These are phyloP conservation scores for Synanthedon andrenaeformis DNA, from an alignment of 2,888 invertebrate genomes.

Conservation along the genomic window DNA sequence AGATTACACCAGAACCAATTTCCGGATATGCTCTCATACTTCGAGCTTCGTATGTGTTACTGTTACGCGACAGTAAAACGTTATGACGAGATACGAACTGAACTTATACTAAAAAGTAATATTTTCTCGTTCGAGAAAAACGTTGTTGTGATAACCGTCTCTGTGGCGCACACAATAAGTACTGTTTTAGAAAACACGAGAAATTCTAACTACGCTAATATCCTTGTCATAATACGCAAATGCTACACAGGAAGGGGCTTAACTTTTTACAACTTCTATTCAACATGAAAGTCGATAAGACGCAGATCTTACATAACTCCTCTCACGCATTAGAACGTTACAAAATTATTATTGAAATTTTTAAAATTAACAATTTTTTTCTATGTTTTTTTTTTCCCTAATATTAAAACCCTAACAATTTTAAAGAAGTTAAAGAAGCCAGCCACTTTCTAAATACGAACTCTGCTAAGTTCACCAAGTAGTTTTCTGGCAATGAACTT, in stretches of 20 bases:
- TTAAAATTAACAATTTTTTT: too few relatives aligned
- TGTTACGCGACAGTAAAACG: slow-evolving; percentile 52
- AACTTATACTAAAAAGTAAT: slow-evolving; percentile 28
- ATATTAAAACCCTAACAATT: too few relatives aligned
- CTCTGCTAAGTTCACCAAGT: too few relatives aligned
- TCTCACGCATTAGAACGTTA: background rate
- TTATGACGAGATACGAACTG: slow-evolving; percentile 56
- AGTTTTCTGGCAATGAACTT: too few relatives aligned
- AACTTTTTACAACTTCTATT: slow-evolving; percentile 61
- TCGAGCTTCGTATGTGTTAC: slow-evolving; percentile 27
- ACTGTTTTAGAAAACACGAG: background rate
- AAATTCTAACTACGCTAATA: slow-evolving; percentile 9
- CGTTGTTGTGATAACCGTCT: slow-evolving; percentile 11
- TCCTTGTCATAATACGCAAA: slow-evolving; percentile 32
- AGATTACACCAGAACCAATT: slow-evolving; percentile 47
- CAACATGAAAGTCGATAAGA: slow-evolving; percentile 54
- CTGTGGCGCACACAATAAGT: slow-evolving; percentile 11
- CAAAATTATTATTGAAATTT: background rate
- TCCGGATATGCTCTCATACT: slow-evolving; percentile 39
- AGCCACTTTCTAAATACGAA: too few relatives aligned
- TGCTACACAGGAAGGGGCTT: slow-evolving; percentile 44
- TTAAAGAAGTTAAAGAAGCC: too few relatives aligned
- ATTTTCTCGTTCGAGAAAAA: slow-evolving; percentile 8
- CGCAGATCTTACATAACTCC: slow-evolving; percentile 14
- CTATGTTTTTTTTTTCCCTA: too few relatives aligned